A percentile compares a stretch with the other conserved stretches of the same genome.
Conservation (phyloP, 1,140 invertebrate species). For the Trichonephila clavipes region DNA sequence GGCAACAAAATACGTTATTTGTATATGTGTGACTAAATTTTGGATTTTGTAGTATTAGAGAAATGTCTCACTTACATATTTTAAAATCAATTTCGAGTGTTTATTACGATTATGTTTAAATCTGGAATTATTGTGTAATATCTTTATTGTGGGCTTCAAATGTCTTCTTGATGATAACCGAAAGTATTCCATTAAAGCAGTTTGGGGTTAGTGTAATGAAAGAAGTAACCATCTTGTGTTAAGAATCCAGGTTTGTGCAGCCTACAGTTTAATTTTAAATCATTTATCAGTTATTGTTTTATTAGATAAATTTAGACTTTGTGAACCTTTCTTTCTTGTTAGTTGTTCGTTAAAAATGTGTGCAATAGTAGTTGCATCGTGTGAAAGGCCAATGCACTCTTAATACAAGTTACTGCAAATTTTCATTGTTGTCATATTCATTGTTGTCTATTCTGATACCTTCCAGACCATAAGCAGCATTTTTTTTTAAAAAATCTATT, state of each 20-base stretch:
- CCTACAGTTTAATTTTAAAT: background rate
- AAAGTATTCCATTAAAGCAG: background rate
- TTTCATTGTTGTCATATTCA: background rate
- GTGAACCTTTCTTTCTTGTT: background rate
- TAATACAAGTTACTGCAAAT: background rate
- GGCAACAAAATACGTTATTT: slow-evolving; percentile 58
- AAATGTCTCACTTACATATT: background rate
- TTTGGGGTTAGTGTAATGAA: background rate
- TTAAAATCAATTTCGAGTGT: background rate
- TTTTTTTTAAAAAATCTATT: background rate
- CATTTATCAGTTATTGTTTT: background rate
- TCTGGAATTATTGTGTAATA: background rate
- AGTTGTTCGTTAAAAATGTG: background rate
- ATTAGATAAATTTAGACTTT: background rate
- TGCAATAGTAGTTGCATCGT: background rate
- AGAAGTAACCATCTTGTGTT: background rate
- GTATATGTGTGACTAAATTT: slow-evolving; percentile 46
- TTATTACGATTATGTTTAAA: background rate
- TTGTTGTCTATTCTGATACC: too few relatives aligned
- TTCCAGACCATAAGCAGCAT: too few relatives aligned
- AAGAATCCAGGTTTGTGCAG: background rate
- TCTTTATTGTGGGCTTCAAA: background rate
- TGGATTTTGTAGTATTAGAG: background rate
- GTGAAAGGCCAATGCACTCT: slow-evolving; percentile 38
- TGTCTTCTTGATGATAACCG: background rate